Evolutionary conservation across 2,113 vertebrate species (phyloP).

Genomic region (Rhynchopsitta pachyrhyncha): DNA sequence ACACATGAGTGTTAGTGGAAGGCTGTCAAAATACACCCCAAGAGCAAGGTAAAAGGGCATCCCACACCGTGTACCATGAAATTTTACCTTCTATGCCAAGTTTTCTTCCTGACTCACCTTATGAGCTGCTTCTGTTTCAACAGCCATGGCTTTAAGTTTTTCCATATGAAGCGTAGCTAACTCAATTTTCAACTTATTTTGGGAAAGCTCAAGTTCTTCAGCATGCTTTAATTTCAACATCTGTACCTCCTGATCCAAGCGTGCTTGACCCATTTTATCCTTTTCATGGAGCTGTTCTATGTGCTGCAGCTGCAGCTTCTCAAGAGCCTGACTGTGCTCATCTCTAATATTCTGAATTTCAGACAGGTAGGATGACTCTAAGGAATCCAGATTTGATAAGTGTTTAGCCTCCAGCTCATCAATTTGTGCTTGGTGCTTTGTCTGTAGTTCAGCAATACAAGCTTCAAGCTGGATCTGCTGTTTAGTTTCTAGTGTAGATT

Average conservation of each 20-base stretch:
- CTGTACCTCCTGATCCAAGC: conserved; percentile 60
- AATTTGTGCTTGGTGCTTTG: conserved; percentile 76
- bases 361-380: conserved; percentile 84
- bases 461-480: conserved; percentile 74
- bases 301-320: conserved; percentile 70
- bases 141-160: conserved; percentile 77
- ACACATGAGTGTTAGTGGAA: background rate
- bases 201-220: conserved; percentile 57
- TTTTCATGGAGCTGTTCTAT: conserved; percentile 51
- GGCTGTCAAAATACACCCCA: background rate
- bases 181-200: conserved; percentile 73
- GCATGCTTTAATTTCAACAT: conserved; percentile 64
- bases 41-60: background rate
- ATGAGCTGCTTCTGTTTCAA: conserved; percentile 74
- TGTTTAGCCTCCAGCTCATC: conserved; percentile 81
- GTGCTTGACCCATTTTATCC: conserved; percentile 46
- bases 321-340: conserved; percentile 72
- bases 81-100: background rate
- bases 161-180: conserved; percentile 75
- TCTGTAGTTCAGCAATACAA: conserved; percentile 70
- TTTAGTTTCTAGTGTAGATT: conserved; percentile 64
- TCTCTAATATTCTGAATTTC: conserved; percentile 82
- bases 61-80: background rate
- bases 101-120: conserved; percentile 74
- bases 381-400: conserved; percentile 82